Evolutionary conservation across 1,140 invertebrate genomes (phyloP).

Genomic region (Caerostris extrusa): DNA sequence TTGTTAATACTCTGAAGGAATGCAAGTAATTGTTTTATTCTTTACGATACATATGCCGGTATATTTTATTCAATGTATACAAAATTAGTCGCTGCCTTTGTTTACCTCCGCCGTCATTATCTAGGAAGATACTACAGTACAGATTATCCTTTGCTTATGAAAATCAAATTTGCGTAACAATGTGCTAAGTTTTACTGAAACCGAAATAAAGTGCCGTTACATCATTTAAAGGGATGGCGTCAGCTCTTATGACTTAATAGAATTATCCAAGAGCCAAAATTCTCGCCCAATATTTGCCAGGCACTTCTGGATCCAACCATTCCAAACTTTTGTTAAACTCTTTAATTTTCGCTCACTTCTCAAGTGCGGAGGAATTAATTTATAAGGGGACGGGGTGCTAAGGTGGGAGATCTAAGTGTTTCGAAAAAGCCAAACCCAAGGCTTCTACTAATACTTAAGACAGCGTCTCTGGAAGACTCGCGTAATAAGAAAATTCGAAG

Average conservation of each 20-base stretch:
- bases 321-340: conserved; percentile 39
- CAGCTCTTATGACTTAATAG: conserved; percentile 1
- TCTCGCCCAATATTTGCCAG: conserved; percentile 32
- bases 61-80: too few species aligned
- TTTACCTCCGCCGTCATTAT: too few species aligned
- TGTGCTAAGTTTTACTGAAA: not conserved
- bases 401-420: not conserved
- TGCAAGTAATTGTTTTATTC: too few species aligned
- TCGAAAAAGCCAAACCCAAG: conserved; percentile 2
- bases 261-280: conserved; percentile 18
- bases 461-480: too few species aligned
- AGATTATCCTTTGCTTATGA: not conserved
- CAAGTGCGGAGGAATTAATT: conserved; percentile 44
- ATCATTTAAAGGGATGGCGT: not conserved
- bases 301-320: not conserved
- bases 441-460: conserved; percentile 29
- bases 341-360: conserved; percentile 46
- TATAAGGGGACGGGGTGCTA: not conserved
- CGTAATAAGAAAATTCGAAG: too few species aligned
- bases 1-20: too few species aligned
- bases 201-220: not conserved
- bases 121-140: too few species aligned
- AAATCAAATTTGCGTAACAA: not conserved
- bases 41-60: too few species aligned
- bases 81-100: too few species aligned